Conservation (phyloP, 2,888 invertebrate species). For the Drosophila diplacantha region DNA sequence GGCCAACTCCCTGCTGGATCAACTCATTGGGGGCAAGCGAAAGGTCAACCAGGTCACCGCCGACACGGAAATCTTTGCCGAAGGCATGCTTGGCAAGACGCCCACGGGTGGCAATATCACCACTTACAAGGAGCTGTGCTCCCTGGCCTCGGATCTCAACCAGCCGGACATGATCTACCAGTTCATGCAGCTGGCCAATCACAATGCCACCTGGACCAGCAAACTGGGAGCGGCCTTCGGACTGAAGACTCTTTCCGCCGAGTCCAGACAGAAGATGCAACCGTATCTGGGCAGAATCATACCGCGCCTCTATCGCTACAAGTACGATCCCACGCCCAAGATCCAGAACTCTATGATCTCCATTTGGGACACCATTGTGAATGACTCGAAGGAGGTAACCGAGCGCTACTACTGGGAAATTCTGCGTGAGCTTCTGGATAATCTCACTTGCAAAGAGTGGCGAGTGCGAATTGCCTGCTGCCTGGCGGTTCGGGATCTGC, state of each 20-base stretch:
- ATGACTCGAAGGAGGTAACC: slow-evolving; percentile 89
- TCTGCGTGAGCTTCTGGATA: slow-evolving; percentile 86
- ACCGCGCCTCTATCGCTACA: slow-evolving; percentile 88
- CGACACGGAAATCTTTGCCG: slow-evolving; percentile 92
- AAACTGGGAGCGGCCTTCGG: slow-evolving; percentile 95
- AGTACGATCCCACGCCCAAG: slow-evolving; percentile 94
- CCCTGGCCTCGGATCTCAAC: slow-evolving; percentile 94
- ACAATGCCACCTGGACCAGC: slow-evolving; percentile 96
- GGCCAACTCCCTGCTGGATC: slow-evolving; percentile 87
- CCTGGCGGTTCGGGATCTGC: slow-evolving; percentile 89
- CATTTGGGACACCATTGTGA: slow-evolving; percentile 95
- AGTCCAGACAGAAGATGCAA: slow-evolving; percentile 89
- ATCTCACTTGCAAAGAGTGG: slow-evolving; percentile 91
- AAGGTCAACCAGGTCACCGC: slow-evolving; percentile 86
- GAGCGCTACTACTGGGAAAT: slow-evolving; percentile 78
- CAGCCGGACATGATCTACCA: slow-evolving; percentile 97
- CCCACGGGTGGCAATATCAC: slow-evolving; percentile 93
- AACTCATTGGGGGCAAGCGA: slow-evolving; percentile 88
- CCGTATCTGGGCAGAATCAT: slow-evolving; percentile 90
- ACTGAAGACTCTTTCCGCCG: slow-evolving; percentile 89
- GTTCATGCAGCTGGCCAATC: slow-evolving; percentile 96
- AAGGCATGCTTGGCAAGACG: slow-evolving; percentile 90
- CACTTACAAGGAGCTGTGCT: slow-evolving; percentile 96
- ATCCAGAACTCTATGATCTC: slow-evolving; percentile 95
- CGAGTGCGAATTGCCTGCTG: slow-evolving; percentile 94